These are phyloP conservation scores for Ephydatia muelleri DNA, from an alignment of 37 sponge, comb jelly and placozoan species.

Conservation along the genomic window DNA sequence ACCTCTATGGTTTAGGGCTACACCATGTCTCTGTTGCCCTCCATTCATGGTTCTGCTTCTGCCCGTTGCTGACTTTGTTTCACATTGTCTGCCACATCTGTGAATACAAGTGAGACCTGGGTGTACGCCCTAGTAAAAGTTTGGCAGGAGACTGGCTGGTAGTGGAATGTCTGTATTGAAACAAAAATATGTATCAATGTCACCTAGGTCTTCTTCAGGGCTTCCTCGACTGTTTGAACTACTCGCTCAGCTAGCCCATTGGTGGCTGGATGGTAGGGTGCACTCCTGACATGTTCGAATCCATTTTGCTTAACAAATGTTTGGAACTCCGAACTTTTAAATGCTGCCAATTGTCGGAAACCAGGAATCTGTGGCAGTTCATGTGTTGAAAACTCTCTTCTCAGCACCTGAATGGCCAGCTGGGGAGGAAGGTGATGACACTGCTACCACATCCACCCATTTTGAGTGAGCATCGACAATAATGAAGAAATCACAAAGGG, in stretches of 20 bases:
- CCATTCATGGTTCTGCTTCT: no score
- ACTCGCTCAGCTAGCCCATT: no score
- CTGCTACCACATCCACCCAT: conserved; percentile 13
- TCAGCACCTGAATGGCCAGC: conserved; percentile 8
- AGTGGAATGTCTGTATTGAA: conserved; percentile 2
- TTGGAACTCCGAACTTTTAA: conserved; percentile 9
- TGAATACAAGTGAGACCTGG: no score
- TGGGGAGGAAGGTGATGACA: conserved; percentile 12
- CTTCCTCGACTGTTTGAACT: no score
- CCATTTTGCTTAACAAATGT: conserved; percentile 4
- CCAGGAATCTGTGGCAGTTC: conserved; percentile 29
- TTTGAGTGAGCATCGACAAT: no score
- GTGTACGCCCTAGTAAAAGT: no score
- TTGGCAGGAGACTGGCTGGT: no score
- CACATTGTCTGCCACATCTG: no score
- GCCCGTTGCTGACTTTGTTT: no score
- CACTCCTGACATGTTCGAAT: neutral
- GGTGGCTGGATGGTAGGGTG: no score
- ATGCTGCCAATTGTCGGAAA: neutral
- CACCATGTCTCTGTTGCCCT: no score
- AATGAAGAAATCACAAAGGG: conserved; percentile 5
- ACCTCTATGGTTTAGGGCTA: no score
- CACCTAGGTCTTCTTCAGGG: neutral
- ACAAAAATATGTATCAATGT: conserved; percentile 9
- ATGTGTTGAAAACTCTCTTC: conserved; percentile 21